phyloP scores from a whole-genome alignment of 2,797 vertebrate species.

The Otus scops region DNA sequence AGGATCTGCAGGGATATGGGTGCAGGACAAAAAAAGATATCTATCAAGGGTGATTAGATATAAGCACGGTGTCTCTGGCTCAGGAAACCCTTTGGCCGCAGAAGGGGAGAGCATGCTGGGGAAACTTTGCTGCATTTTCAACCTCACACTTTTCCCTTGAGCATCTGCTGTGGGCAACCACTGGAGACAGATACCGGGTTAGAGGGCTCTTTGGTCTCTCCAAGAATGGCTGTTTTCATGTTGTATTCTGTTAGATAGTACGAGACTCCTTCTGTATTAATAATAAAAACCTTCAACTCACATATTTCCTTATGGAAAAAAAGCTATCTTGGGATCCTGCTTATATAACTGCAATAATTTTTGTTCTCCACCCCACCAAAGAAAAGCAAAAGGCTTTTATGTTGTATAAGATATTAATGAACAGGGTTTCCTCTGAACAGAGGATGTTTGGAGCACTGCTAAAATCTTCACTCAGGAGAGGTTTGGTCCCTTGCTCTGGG shows the following conservation, averaged over 20 bases:
- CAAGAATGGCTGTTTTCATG: background rate
- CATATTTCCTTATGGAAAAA: slow-evolving; percentile 17
- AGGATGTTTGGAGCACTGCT: slow-evolving; percentile 20
- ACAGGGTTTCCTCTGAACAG: slow-evolving; percentile 22
- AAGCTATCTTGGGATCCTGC: slow-evolving; percentile 26
- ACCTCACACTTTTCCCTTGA: background rate
- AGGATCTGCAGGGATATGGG: background rate
- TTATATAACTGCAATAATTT: slow-evolving; percentile 24
- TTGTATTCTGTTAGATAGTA: background rate
- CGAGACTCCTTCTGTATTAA: background rate
- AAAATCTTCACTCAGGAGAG: background rate
- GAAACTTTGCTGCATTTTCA: background rate
- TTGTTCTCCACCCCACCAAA: background rate
- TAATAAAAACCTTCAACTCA: slow-evolving; percentile 11
- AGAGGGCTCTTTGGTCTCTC: background rate
- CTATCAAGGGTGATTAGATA: background rate
- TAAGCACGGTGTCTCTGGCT: background rate
- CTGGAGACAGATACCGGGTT: background rate
- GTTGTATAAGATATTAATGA: background rate
- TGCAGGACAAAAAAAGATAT: background rate
- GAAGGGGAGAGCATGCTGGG: background rate
- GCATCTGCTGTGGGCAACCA: background rate
- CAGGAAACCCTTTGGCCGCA: background rate
- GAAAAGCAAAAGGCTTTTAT: slow-evolving; percentile 41
- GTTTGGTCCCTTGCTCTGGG: background rate